Conservation (phyloP, 2,113 vertebrate genomes). For the Mohoua ochrocephala region DNA sequence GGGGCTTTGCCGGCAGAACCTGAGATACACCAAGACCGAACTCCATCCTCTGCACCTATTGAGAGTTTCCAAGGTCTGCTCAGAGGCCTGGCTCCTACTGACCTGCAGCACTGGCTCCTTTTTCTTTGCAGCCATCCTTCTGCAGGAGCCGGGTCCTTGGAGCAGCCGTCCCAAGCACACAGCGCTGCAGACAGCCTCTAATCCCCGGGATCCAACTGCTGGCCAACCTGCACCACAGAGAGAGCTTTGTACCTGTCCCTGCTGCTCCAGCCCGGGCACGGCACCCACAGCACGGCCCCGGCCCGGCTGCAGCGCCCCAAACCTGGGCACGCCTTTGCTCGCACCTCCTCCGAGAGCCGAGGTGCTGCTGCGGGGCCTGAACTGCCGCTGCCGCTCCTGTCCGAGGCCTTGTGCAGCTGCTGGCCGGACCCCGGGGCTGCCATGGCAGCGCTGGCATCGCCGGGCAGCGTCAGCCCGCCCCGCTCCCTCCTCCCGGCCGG, state of each 20-base stretch:
- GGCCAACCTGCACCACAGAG: not conserved
- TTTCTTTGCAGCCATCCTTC: slow-evolving; percentile 50
- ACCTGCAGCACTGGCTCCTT: slow-evolving; percentile 62
- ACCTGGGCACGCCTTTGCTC: not conserved
- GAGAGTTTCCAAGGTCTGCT: not conserved
- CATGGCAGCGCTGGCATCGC: not conserved
- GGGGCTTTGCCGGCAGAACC: not conserved
- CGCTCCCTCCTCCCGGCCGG: accelerated
- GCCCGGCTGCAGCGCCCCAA: not conserved
- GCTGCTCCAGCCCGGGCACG: no score
- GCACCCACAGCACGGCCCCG: accelerated
- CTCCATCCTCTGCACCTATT: not conserved
- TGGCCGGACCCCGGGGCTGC: not conserved
- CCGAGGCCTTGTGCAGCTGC: not conserved
- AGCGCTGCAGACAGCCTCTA: not conserved
- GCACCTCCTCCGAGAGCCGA: accelerated
- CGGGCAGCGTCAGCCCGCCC: accelerated
- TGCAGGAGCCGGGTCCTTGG: not conserved
- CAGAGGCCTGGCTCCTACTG: not conserved
- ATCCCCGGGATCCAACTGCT: not conserved
- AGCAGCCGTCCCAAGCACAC: not conserved
- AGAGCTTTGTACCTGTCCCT: not conserved
- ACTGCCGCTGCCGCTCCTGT: accelerated
- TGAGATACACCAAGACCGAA: not conserved
- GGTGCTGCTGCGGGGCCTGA: not conserved